Conservation (phyloP, 2,797 vertebrate genomes). For the Mus caroli region DNA sequence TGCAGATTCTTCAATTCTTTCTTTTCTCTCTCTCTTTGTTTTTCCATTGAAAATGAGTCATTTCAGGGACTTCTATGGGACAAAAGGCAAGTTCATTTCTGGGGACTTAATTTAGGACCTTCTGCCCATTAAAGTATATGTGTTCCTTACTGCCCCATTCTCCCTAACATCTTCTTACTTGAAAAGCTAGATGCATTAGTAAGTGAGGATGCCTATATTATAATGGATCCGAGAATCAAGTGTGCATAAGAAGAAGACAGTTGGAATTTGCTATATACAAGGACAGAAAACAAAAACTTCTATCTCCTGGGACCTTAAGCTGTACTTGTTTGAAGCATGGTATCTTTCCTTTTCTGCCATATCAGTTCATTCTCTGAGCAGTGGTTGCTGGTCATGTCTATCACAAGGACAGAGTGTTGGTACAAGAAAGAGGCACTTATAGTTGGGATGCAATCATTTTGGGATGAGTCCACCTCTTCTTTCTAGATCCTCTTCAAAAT, state of each 20-base stretch:
- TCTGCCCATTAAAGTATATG: background rate
- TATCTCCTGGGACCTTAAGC: background rate
- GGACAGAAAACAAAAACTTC: background rate
- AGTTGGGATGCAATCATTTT: background rate
- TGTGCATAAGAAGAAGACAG: background rate
- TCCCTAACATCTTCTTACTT: background rate
- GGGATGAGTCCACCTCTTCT: background rate
- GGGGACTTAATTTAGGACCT: background rate
- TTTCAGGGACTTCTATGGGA: background rate
- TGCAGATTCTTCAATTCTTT: background rate
- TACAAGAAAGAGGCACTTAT: background rate
- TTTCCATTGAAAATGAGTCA: background rate
- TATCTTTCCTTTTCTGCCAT: too few species aligned
- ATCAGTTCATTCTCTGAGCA: background rate
- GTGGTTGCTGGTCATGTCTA: rapidly evolving
- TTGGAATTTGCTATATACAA: background rate
- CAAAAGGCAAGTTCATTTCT: background rate
- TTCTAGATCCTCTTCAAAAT: background rate
- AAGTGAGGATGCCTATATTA: background rate
- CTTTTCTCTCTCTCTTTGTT: background rate
- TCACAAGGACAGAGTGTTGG: background rate
- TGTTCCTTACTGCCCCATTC: background rate
- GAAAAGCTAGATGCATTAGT: background rate
- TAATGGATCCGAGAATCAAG: background rate
- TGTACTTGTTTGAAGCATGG: background rate